Conservation (phyloP, 1,140 invertebrate genomes). For the Trissolcus basalis region DNA sequence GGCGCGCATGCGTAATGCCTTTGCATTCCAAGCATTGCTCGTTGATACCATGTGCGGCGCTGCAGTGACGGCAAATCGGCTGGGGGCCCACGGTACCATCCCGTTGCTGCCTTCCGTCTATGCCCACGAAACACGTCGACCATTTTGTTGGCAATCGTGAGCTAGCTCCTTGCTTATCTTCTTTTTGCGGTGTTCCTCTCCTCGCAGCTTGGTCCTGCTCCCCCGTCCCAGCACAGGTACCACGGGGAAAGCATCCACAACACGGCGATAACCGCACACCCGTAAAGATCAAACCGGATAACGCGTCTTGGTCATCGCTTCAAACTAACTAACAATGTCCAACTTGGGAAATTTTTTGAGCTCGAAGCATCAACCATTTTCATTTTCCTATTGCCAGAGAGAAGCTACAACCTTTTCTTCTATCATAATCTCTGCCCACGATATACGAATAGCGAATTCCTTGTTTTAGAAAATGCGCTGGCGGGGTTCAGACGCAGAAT, state of each 20-base stretch:
- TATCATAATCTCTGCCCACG: too few species aligned
- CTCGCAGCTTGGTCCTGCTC: conserved; percentile 8
- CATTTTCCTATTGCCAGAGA: background rate
- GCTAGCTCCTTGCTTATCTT: conserved; percentile 32
- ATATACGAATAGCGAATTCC: too few species aligned
- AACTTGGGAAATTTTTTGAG: conserved; percentile 6
- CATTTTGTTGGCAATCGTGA: conserved; percentile 46
- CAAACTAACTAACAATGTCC: conserved; percentile 11
- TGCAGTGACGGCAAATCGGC: conserved; percentile 64
- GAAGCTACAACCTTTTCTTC: too few species aligned
- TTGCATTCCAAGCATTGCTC: conserved; percentile 72
- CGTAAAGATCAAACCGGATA: conserved; percentile 46
- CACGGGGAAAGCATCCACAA: conserved; percentile 11
- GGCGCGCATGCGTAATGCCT: conserved; percentile 74
- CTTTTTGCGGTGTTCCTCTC: conserved; percentile 21
- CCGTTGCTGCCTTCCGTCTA: conserved; percentile 46
- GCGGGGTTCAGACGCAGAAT: too few species aligned
- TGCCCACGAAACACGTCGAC: conserved; percentile 35
- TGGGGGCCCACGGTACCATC: conserved; percentile 49
- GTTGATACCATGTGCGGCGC: conserved; percentile 62
- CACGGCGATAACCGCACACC: conserved; percentile 36
- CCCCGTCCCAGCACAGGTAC: conserved; percentile 8
- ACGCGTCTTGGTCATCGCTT: conserved; percentile 16
- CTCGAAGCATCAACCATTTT: background rate
- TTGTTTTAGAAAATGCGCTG: too few species aligned